Evolutionary conservation across 2,888 invertebrate genomes (phyloP).

Genomic region (Isoperla grammatica): DNA sequence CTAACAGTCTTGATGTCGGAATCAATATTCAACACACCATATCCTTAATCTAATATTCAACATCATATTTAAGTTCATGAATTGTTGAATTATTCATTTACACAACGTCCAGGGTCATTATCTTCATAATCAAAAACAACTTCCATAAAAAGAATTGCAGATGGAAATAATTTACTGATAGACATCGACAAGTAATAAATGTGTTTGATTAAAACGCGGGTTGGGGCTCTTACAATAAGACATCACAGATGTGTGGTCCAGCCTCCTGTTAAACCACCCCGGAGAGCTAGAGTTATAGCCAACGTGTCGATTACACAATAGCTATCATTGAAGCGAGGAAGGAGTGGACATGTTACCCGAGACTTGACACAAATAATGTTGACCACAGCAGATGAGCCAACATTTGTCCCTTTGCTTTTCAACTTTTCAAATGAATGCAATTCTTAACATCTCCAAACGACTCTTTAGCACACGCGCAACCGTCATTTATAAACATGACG

Average conservation of each 20-base stretch:
- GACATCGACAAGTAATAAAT: no score
- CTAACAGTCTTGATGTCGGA: neutral
- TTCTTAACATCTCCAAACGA: neutral
- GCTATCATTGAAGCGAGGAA: neutral
- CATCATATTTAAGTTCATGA: neutral
- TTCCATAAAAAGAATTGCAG: no score
- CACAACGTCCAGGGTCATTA: no score
- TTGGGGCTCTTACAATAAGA: no score
- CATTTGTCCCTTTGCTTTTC: slow-evolving; percentile 3
- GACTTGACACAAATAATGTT: slow-evolving; percentile 13
- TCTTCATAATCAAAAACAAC: no score
- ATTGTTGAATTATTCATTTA: neutral
- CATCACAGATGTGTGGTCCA: no score
- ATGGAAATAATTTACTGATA: no score
- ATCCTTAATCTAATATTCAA: neutral
- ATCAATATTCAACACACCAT: neutral
- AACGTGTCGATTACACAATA: no score
- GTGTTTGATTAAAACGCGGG: no score
- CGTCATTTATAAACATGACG: slow-evolving; percentile 4
- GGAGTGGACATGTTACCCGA: slow-evolving; percentile 8
- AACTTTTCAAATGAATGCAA: no score
- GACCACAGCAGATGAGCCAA: slow-evolving; percentile 5
- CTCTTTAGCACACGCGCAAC: neutral
- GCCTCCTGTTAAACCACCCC: no score
- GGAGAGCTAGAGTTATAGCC: no score